phyloP scores from a whole-genome alignment of 2,888 invertebrate genomes.

The Scrobipalpa atriplicella region DNA sequence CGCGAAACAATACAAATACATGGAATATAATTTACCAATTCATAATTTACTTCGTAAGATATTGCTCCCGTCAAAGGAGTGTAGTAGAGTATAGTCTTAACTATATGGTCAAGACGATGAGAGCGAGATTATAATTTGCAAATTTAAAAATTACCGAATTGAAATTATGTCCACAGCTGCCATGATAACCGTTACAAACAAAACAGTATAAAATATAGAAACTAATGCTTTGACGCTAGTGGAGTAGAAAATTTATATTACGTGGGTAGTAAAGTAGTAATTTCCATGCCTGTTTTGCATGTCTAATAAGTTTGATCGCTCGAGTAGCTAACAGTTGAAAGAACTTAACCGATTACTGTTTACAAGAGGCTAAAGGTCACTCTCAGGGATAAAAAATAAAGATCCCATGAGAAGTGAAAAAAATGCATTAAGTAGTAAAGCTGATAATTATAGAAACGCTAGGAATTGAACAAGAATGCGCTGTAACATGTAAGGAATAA shows the following conservation, averaged over 20 bases:
- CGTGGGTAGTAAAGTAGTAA: neutral
- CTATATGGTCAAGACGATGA: too few species aligned
- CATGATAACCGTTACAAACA: neutral
- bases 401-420: constrained; percentile 14
- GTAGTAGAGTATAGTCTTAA: too few species aligned
- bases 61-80: too few species aligned
- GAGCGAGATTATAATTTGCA: too few species aligned
- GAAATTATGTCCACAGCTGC: neutral
- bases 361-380: constrained; percentile 7
- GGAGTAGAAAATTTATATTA: constrained; percentile 6
- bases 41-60: too few species aligned
- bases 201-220: neutral
- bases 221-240: neutral
- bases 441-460: too few species aligned
- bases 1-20: constrained; percentile 1
- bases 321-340: constrained; percentile 5
- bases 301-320: neutral
- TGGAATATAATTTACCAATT: too few species aligned
- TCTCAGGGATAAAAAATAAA: neutral
- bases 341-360: constrained; percentile 2
- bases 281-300: constrained; percentile 4
- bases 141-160: too few species aligned
- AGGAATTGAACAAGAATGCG: neutral
- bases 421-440: neutral
- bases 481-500: neutral